Percentiles rank a stretch among this genome's conserved stretches.
Evolutionary conservation across 2,113 vertebrate species (phyloP).

Genomic region (Chrysochloris asiatica): DNA sequence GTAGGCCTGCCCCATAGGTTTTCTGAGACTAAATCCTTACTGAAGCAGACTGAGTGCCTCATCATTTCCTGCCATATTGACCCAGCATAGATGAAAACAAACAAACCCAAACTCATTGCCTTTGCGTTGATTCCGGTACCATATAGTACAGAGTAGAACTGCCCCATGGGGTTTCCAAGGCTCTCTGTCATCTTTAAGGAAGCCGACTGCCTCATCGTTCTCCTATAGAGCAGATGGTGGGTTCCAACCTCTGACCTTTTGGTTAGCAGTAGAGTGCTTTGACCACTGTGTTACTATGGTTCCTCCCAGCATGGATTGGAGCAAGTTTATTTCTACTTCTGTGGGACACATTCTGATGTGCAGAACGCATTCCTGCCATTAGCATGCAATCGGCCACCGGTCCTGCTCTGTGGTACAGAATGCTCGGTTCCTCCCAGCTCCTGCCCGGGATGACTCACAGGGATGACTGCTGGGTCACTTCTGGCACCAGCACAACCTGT

Average conservation of each 20-base stretch:
- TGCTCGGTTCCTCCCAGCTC: neutral
- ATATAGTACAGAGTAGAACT: no score
- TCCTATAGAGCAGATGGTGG: neutral
- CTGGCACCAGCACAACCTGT: neutral
- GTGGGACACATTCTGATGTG: no score
- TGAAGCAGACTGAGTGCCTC: neutral
- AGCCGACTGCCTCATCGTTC: no score
- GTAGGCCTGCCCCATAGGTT: neutral
- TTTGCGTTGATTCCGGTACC: no score
- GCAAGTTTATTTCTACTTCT: neutral
- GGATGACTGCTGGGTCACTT: slow-evolving; percentile 23
- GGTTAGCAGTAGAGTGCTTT: neutral
- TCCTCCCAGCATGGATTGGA: neutral
- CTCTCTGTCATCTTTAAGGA: no score
- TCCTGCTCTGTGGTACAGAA: neutral
- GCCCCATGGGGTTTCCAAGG: no score
- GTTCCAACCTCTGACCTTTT: neutral
- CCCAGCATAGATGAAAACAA: no score
- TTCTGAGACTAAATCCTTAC: neutral
- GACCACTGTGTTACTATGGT: neutral
- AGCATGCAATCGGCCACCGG: neutral
- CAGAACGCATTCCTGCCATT: no score
- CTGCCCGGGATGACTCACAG: no score
- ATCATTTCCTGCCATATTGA: no score
- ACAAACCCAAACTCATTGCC: no score